Conservation (phyloP, 2,113 vertebrate genomes). For the Tragelaphus scriptus region DNA sequence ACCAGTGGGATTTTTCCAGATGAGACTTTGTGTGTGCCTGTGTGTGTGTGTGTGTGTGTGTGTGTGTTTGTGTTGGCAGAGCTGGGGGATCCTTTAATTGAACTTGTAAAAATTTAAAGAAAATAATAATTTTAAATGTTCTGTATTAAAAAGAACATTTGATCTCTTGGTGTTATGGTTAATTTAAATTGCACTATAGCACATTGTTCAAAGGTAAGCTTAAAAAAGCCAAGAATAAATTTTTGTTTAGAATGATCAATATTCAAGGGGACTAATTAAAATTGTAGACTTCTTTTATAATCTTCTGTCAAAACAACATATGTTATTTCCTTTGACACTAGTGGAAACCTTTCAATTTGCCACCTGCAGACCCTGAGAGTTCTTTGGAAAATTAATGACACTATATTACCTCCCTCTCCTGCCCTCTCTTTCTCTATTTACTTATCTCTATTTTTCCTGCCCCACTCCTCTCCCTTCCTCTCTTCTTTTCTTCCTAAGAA, state of each 20-base stretch:
- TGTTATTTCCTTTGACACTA: background rate
- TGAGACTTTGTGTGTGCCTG: background rate
- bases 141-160: background rate
- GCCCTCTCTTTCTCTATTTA: background rate
- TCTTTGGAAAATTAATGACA: background rate
- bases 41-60: background rate
- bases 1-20: background rate
- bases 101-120: background rate
- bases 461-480: too few species aligned
- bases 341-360: conserved; percentile 9
- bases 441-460: background rate
- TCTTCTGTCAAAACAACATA: background rate
- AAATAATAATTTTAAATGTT: background rate
- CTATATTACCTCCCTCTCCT: background rate
- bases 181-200: background rate
- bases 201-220: background rate
- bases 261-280: background rate
- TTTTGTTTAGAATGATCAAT: background rate
- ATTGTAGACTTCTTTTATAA: background rate
- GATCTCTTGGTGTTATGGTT: background rate
- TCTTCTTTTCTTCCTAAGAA: background rate
- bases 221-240: background rate
- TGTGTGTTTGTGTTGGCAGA: background rate
- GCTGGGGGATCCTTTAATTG: background rate
- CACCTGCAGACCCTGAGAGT: background rate